A percentile compares a stretch with the other conserved stretches of the same genome.
These are phyloP conservation scores for Gadus chalcogrammus DNA, from an alignment of 2,113 vertebrate species.

Conservation along the genomic window DNA sequence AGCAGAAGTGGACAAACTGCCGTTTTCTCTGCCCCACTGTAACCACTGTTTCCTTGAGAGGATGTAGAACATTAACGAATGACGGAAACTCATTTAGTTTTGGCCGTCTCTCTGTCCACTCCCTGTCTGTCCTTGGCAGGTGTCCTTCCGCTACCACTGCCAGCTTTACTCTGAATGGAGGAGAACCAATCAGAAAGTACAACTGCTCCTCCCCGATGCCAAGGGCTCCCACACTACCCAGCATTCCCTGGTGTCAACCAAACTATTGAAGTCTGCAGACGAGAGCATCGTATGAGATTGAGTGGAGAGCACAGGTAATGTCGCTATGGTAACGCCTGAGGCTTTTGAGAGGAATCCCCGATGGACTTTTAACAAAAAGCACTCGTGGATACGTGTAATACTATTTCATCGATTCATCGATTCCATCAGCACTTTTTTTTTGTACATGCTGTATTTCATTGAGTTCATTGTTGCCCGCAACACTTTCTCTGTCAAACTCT, in stretches of 20 bases:
- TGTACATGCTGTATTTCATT: slow-evolving; percentile 10
- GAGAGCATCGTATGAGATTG: slow-evolving; percentile 85
- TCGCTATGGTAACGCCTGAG: slow-evolving; percentile 11
- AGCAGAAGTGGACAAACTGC: neutral
- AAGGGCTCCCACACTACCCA: slow-evolving; percentile 74
- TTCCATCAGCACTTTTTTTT: slow-evolving; percentile 43
- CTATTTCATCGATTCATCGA: slow-evolving; percentile 42
- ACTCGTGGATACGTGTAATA: slow-evolving; percentile 40
- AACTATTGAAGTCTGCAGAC: slow-evolving; percentile 80
- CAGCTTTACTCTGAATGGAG: slow-evolving; percentile 96
- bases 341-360: slow-evolving; percentile 12
- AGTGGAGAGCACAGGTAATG: neutral
- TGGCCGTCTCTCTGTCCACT: neutral
- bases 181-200: slow-evolving; percentile 92
- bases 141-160: slow-evolving; percentile 97
- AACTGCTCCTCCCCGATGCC: slow-evolving; percentile 79
- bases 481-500: neutral
- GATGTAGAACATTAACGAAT: fast-evolving
- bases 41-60: neutral
- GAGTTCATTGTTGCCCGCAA: neutral
- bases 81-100: neutral
- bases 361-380: slow-evolving; percentile 31
- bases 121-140: slow-evolving; percentile 63
- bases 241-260: slow-evolving; percentile 81
- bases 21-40: neutral